A percentile compares a stretch with the other conserved stretches of the same genome.
phyloP scores from a whole-genome alignment of 1,140 invertebrate species.

The Dendroctonus ponderosae region DNA sequence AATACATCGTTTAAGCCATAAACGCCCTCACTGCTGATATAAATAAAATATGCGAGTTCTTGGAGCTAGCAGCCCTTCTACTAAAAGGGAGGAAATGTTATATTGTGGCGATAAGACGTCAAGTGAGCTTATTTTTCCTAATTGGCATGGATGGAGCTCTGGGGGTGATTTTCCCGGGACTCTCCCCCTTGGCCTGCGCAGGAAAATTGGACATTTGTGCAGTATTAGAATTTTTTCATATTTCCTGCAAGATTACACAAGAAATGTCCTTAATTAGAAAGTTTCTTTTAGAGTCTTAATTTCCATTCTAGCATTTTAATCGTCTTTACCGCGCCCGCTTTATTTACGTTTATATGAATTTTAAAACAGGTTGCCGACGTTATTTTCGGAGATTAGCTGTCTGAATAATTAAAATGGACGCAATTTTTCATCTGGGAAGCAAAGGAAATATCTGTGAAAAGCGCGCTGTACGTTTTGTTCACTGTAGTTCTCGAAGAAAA shows the following conservation, averaged over 20 bases:
- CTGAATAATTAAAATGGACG: constrained; percentile 19
- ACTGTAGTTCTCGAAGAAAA: too few species aligned
- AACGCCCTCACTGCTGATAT: not conserved
- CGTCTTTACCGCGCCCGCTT: constrained; percentile 20
- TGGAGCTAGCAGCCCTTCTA: not conserved
- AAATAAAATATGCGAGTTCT: not conserved
- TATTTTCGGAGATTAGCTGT: constrained; percentile 15
- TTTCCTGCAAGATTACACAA: not conserved
- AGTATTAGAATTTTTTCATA: not conserved
- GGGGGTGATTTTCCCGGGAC: not conserved
- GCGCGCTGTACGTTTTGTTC: too few species aligned
- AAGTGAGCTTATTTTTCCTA: constrained; percentile 13
- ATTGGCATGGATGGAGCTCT: constrained; percentile 4
- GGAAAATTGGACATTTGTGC: not conserved
- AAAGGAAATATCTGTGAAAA: too few species aligned
- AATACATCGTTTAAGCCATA: not conserved
- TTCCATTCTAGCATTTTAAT: constrained; percentile 23
- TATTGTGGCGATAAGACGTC: constrained; percentile 11
- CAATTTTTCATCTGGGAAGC: not conserved
- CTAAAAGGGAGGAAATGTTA: not conserved
- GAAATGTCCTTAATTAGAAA: not conserved
- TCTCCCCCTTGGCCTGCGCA: not conserved
- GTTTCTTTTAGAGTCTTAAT: constrained; percentile 10
- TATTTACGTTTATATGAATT: constrained; percentile 22
- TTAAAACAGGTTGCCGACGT: constrained; percentile 13